Base-by-base conservation (phyloP, 2,888 invertebrate species). In the Limnephilus lunatus region DNA sequence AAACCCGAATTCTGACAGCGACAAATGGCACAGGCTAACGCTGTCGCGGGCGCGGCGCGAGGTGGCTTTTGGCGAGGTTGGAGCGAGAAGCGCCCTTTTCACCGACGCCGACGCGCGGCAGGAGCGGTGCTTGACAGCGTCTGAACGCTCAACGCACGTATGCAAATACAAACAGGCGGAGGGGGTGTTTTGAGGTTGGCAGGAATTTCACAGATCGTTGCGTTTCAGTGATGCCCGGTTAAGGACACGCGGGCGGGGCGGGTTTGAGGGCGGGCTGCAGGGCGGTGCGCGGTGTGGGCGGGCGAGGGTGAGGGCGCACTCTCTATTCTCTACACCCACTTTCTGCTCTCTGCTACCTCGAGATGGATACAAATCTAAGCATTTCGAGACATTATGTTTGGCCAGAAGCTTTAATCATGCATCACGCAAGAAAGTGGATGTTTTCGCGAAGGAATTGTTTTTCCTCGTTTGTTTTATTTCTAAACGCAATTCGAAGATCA, bases 161-260 rank as follows among this genome's bases (percentile, higher is more conserved):
- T 91, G 92, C 89, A 92, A 91, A 92, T 80, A 91, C 48, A 89
- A 91, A 85, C 80, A 92, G 68, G 91, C 14, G 25, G 32, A 32
- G 88, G 68, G 68, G 80, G 88, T 35, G 88, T 53, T 32, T 80
- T 80, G 92, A 89, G 91, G 91, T 86, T 92, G 89, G 91, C 89
- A 89, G 89, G 92, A 92, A 92, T 92, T 92, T 92, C 91, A 92
- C 89, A 89, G 92, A 85, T 92, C 91, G 92, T 91, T 91, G 92
- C 92, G 89, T 91, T 85, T 90, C 90, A 82, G 86, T 89, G 91
- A 80, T 88, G 91, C 87, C 81, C 87, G 91, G 81, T 87, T 87
- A 87, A 86, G 87, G 86, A 31, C 25, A 31, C 68, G 35, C 91
- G 48, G 85, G 85, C 80, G 83, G 32, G 80, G 68, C 39, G 89